phyloP scores from a whole-genome alignment of 2,888 invertebrate genomes.

The Anarsia innoxiella region DNA sequence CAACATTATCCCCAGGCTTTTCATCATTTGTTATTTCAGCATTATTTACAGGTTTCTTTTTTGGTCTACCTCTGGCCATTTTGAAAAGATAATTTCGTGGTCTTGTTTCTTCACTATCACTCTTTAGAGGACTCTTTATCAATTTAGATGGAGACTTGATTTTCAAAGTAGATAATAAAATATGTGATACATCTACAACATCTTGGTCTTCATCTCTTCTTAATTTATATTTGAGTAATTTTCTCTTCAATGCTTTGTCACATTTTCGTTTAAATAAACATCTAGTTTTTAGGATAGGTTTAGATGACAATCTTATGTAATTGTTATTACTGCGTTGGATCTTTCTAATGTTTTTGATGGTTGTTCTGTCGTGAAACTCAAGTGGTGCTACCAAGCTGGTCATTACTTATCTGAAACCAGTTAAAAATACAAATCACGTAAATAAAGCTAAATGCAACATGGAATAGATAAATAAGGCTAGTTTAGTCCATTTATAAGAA shows the following conservation, averaged over 20 bases:
- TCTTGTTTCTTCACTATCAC: slow-evolving; percentile 26
- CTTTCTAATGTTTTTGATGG: slow-evolving; percentile 2
- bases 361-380: slow-evolving; percentile 21
- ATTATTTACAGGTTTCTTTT: slow-evolving; percentile 14
- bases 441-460: too few species aligned
- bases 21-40: slow-evolving; percentile 10
- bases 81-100: slow-evolving; percentile 53
- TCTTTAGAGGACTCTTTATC: neutral
- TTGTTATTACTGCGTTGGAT: slow-evolving; percentile 15
- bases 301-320: too few species aligned
- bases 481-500: too few species aligned
- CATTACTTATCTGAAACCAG: slow-evolving; percentile 61
- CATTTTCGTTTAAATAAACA: slow-evolving; percentile 40
- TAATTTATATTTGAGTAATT: slow-evolving; percentile 58
- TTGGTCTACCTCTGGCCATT: slow-evolving; percentile 48
- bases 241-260: slow-evolving; percentile 44
- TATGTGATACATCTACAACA: slow-evolving; percentile 54
- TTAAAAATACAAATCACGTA: slow-evolving; percentile 13
- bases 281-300: slow-evolving; percentile 23
- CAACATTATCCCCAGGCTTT: slow-evolving; percentile 2
- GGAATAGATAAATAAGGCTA: too few species aligned
- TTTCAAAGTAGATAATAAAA: slow-evolving; percentile 38
- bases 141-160: slow-evolving; percentile 44
- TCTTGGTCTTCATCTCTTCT: slow-evolving; percentile 61
- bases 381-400: slow-evolving; percentile 37